These are phyloP conservation scores for Oryzias sinensis DNA, from an alignment of 2,797 vertebrate genomes.

Conservation along the genomic window DNA sequence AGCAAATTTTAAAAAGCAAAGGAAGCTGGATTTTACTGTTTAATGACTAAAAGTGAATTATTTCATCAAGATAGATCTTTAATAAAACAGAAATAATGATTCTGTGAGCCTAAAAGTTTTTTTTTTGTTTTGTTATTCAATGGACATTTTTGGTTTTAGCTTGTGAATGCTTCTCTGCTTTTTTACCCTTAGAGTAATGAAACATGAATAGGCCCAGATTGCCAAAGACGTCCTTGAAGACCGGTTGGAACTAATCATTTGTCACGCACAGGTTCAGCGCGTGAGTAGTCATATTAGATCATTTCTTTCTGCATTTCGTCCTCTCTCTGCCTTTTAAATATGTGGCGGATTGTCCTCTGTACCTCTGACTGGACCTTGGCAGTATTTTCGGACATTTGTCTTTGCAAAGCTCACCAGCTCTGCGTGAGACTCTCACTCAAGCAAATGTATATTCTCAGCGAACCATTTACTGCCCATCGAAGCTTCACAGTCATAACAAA, in stretches of 20 bases:
- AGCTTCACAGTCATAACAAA: constrained; percentile 18
- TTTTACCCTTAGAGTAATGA: constrained; percentile 1
- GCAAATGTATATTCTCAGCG: constrained; percentile 19
- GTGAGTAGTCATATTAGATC: constrained; percentile 6
- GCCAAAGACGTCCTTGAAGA: constrained; percentile 14
- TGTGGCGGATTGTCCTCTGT: constrained; percentile 7
- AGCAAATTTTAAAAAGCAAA: too few species aligned
- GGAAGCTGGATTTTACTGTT: too few species aligned
- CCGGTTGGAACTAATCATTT: constrained; percentile 10
- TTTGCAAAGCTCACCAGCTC: constrained; percentile 26
- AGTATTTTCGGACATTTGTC: constrained; percentile 23
- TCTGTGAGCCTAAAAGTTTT: background rate
- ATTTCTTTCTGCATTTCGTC: constrained; percentile 4
- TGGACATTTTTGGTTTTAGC: background rate
- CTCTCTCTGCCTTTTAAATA: constrained; percentile 11
- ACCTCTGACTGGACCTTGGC: constrained; percentile 9
- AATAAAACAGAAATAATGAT: background rate
- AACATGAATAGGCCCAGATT: constrained; percentile 1
- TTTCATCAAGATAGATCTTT: background rate
- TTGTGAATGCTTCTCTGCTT: background rate
- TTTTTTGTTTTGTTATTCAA: background rate
- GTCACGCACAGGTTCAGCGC: background rate
- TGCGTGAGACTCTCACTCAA: constrained; percentile 19
- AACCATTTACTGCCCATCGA: constrained; percentile 10
- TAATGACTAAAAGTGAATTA: background rate